phyloP scores from a whole-genome alignment of 2,888 invertebrate genomes.

The Encarsia formosa region DNA sequence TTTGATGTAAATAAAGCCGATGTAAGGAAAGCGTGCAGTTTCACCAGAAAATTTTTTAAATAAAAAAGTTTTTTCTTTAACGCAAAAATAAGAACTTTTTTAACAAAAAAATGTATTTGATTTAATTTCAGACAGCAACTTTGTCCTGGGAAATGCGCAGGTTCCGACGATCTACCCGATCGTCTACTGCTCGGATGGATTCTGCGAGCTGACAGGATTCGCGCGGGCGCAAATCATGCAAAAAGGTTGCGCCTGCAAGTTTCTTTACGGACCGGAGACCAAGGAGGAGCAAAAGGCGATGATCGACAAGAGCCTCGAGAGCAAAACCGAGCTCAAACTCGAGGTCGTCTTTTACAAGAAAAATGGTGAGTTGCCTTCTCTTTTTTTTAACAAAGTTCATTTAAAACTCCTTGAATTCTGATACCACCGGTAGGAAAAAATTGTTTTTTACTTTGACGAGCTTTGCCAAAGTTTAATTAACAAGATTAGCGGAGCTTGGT shows the following conservation, averaged over 20 bases:
- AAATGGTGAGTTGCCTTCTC: constrained; percentile 63
- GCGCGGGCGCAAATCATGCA: constrained; percentile 95
- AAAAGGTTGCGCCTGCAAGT: constrained; percentile 92
- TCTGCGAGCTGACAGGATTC: constrained; percentile 92
- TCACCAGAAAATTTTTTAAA: too few species aligned
- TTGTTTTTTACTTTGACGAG: too few species aligned
- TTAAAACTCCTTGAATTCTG: too few species aligned
- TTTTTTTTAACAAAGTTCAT: neutral
- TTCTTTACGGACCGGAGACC: constrained; percentile 88
- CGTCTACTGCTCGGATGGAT: constrained; percentile 94
- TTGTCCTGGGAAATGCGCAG: constrained; percentile 93
- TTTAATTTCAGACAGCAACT: constrained; percentile 81
- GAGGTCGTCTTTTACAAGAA: constrained; percentile 95
- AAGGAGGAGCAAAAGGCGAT: constrained; percentile 81
- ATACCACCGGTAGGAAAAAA: too few species aligned
- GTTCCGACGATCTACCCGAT: constrained; percentile 83
- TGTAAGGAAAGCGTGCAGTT: too few species aligned
- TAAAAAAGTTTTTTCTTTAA: too few species aligned
- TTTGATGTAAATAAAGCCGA: too few species aligned
- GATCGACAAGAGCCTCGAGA: constrained; percentile 85
- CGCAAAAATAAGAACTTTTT: too few species aligned
- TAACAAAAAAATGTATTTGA: too few species aligned
- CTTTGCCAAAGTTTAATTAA: too few species aligned
- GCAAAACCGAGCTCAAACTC: constrained; percentile 86
- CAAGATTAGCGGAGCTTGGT: too few species aligned